Evolutionary conservation across 2,888 invertebrate species (phyloP), one percentile per base, ranked within the genome.

Genomic region (Flexamia atlantica): DNA sequence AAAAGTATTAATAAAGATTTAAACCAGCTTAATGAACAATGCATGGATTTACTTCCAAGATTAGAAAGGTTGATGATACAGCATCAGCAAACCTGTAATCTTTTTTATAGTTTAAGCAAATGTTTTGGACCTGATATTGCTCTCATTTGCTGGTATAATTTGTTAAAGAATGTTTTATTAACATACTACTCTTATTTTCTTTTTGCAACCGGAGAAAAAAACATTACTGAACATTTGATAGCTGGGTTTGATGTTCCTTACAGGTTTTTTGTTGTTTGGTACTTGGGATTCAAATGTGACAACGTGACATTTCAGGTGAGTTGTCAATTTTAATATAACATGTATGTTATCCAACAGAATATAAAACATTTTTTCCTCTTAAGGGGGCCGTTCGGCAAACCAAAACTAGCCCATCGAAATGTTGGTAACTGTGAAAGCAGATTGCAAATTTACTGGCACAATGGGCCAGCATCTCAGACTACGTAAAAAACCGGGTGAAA

Each of bases 201-300:
- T 12, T 1, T 79, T 32, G 53, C 46, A 25, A 79, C 79, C 12
- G 36, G 57, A 10, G n/a, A 32, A 17, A 17, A 5, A n/a, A 50
- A 5, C 2, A 7, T 50, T 3, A 57, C 20, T 30, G 57, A 79
- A 1, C 79, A 79, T 57, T 12, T 79, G 9, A 79, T 53, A 53
- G 36, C 57, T 0, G 20, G 14, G 1, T 25, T 20, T n/a, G 79
- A 79, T n/a, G 79, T 79, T 12, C 79, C 79, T 12, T 79, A 79
- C 20, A 79, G 79, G 28, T 79, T 79, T 28, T 79, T 79, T 20
- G 3, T 36, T 12, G 14, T 79, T n/a, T 79, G 79, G 79, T 79
- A 79, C 30, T 17, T 79, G 4, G 79, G 79, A 57, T 25, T 17
- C 17, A 79, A 79, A 57, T 79, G 79, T 36, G 79, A 79, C n/a